Percentiles rank a stretch among this genome's conserved stretches.
phyloP scores from a whole-genome alignment of 2,888 invertebrate genomes.

The Hedychridium roseum region DNA sequence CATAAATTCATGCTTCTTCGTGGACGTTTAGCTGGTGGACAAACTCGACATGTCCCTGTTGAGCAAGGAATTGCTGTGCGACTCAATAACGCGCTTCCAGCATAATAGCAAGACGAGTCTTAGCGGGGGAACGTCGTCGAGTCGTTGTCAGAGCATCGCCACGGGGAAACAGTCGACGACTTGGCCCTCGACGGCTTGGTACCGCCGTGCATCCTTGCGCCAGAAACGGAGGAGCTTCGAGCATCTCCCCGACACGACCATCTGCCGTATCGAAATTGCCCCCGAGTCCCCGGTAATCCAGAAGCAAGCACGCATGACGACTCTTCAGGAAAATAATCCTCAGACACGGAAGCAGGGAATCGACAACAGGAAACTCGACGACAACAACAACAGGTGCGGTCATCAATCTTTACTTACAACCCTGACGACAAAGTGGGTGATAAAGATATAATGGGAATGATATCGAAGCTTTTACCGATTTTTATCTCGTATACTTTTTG shows the following conservation, averaged over 20 bases:
- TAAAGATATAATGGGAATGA: too few relatives aligned
- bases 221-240: conserved; percentile 45
- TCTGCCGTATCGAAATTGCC: conserved; percentile 18
- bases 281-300: conserved; percentile 32
- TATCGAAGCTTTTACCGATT: too few relatives aligned
- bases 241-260: conserved; percentile 28
- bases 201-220: too few relatives aligned
- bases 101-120: conserved; percentile 7
- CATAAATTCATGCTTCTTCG: too few relatives aligned
- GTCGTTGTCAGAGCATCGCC: conserved; percentile 37
- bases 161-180: conserved; percentile 10
- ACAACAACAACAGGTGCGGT: conserved; percentile 50
- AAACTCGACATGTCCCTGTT: conserved; percentile 69
- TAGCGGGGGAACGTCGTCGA: conserved; percentile 16
- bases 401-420: background rate
- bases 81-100: conserved; percentile 45
- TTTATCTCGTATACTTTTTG: too few relatives aligned
- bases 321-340: too few relatives aligned
- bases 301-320: conserved; percentile 26
- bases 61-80: conserved; percentile 66
- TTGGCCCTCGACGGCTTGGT: too few relatives aligned
- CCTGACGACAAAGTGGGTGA: background rate
- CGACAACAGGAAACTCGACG: conserved; percentile 42
- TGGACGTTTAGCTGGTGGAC: conserved; percentile 64
- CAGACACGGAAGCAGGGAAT: conserved; percentile 16